Percentiles rank a stretch among this genome's conserved stretches.
Conservation (phyloP, 2,113 vertebrate species). For the Gulo gulo region DNA sequence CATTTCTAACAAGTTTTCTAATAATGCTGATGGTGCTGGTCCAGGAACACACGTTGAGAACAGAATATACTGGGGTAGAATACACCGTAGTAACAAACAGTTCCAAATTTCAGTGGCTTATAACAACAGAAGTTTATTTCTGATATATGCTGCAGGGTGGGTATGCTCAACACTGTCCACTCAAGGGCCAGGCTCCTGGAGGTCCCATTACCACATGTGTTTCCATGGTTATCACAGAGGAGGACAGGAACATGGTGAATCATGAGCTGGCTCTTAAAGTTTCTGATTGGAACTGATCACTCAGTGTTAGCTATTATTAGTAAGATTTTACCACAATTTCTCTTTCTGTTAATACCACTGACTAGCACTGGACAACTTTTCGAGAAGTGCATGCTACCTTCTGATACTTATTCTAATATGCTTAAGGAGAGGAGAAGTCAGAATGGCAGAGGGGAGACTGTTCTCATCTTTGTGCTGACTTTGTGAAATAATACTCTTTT, state of each 20-base stretch:
- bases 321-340: neutral
- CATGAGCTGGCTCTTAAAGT: neutral
- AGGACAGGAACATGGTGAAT: neutral
- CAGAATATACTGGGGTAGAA: neutral
- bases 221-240: neutral
- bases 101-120: neutral
- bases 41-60: neutral
- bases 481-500: neutral
- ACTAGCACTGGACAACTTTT: neutral
- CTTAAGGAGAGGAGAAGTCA: neutral
- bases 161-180: neutral
- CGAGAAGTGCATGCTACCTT: neutral
- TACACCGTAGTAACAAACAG: neutral
- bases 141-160: neutral
- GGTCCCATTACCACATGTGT: too few species aligned
- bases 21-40: neutral
- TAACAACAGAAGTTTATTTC: neutral
- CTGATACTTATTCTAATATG: neutral
- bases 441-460: neutral
- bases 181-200: neutral
- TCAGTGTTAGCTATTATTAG: neutral
- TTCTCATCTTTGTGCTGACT: neutral
- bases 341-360: neutral
- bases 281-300: neutral
- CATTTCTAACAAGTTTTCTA: neutral